A percentile compares a stretch with the other conserved stretches of the same genome.
phyloP scores from a whole-genome alignment of 92 coral and sea anemone genomes.

The Blastomussa wellsi region DNA sequence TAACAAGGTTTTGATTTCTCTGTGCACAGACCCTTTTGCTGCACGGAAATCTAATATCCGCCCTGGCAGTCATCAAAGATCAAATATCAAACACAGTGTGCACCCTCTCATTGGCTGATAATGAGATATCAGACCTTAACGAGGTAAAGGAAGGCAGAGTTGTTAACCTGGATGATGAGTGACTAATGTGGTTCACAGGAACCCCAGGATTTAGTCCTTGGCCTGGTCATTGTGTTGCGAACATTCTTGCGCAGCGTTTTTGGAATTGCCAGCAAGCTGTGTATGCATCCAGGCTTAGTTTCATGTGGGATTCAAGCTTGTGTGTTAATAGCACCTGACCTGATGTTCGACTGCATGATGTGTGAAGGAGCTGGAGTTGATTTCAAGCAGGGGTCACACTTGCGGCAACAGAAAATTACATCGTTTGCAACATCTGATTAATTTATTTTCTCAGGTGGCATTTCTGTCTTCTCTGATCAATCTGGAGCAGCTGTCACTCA shows the following conservation, averaged over 20 bases:
- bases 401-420: neutral
- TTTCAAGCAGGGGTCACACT: no score
- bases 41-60: slow-evolving; percentile 85
- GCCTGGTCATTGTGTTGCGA: neutral
- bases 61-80: slow-evolving; percentile 60
- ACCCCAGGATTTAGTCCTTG: neutral
- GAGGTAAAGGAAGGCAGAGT: slow-evolving; percentile 60
- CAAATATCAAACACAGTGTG: slow-evolving; percentile 59
- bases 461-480: slow-evolving; percentile 60
- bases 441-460: slow-evolving; percentile 49
- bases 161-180: no score
- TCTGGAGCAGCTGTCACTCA: slow-evolving; percentile 81
- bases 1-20: no score
- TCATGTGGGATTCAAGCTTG: neutral
- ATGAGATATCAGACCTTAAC: slow-evolving; percentile 82
- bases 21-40: slow-evolving; percentile 72
- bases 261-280: no score
- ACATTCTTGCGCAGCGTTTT: neutral
- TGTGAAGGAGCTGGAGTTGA: no score
- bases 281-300: no score
- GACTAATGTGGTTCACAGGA: no score
- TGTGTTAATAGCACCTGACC: no score
- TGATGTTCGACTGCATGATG: no score
- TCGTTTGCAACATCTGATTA: no score
- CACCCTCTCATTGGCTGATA: slow-evolving; percentile 87